Conservation (phyloP, 2,113 vertebrate genomes). For the Narcine bancroftii region DNA sequence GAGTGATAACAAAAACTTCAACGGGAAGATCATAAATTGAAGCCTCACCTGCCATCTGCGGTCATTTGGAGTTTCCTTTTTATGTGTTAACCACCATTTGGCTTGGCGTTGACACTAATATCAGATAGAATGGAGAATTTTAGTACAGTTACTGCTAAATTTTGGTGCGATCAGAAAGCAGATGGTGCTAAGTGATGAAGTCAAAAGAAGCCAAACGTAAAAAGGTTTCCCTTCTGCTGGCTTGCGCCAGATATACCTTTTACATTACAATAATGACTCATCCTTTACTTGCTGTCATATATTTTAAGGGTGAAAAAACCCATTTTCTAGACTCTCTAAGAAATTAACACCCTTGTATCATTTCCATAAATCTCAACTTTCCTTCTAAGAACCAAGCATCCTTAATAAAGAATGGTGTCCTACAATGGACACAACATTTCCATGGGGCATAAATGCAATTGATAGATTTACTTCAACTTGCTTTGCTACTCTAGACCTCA, state of each 20-base stretch:
- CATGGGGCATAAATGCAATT: too few relatives aligned
- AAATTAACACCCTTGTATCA: not conserved
- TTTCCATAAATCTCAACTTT: not conserved
- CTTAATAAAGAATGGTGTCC: not conserved
- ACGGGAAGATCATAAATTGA: not conserved
- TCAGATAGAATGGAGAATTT: not conserved
- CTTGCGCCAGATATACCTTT: too few relatives aligned
- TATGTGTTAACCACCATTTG: not conserved
- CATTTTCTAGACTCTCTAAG: not conserved
- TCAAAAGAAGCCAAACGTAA: not conserved
- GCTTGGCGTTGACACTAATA: not conserved
- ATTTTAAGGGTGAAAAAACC: not conserved
- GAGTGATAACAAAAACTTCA: not conserved
- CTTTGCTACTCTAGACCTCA: not conserved
- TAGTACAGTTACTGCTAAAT: not conserved
- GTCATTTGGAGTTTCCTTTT: not conserved
- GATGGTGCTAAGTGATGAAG: not conserved
- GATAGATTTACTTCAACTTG: not conserved
- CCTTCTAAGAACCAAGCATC: not conserved
- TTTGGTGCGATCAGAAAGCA: not conserved
- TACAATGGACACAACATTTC: not conserved
- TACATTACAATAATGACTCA: not conserved
- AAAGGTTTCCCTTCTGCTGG: not conserved
- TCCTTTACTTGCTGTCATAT: not conserved
- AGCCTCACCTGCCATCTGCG: not conserved